Evolutionary conservation across 1,140 invertebrate genomes (phyloP).

Genomic region (Pseudomyrmex dendroicus): DNA sequence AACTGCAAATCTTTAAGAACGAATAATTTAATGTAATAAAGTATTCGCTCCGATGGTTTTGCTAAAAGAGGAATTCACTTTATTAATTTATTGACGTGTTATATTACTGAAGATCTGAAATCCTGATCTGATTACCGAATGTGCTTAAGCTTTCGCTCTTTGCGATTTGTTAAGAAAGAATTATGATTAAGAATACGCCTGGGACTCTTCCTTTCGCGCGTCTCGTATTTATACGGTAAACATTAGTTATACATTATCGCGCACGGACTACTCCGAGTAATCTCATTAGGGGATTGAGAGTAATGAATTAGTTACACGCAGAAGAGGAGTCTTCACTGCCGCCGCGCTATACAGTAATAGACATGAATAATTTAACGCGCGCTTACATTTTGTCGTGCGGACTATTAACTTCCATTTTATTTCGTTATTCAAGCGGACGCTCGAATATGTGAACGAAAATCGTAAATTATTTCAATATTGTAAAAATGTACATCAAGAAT

Average conservation of each 20-base stretch:
- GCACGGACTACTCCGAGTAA: constrained; percentile 21
- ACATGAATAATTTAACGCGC: constrained; percentile 54
- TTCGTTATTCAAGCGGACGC: background rate
- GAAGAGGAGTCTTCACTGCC: constrained; percentile 16
- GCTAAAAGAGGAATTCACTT: background rate
- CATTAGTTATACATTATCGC: constrained; percentile 53
- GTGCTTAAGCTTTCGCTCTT: background rate
- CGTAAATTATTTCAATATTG: constrained; percentile 10
- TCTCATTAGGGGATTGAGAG: constrained; percentile 59
- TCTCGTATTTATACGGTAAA: constrained; percentile 1
- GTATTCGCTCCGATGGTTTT: background rate
- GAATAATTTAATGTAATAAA: background rate
- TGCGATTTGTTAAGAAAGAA: constrained; percentile 36
- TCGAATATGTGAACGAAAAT: background rate
- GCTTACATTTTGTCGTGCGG: constrained; percentile 33
- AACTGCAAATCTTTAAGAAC: background rate
- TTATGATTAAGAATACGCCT: constrained; percentile 27
- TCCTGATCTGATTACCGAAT: constrained; percentile 10
- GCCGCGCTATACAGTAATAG: constrained; percentile 23
- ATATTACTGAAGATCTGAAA: constrained; percentile 15
- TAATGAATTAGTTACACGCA: constrained; percentile 55
- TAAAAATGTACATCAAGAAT: background rate
- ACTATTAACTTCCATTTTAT: constrained; percentile 17
- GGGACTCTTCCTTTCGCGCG: background rate
- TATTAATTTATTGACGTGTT: constrained; percentile 30